These are phyloP conservation scores for Camponotus floridanus DNA, from an alignment of 1,140 invertebrate genomes.

Conservation along the genomic window DNA sequence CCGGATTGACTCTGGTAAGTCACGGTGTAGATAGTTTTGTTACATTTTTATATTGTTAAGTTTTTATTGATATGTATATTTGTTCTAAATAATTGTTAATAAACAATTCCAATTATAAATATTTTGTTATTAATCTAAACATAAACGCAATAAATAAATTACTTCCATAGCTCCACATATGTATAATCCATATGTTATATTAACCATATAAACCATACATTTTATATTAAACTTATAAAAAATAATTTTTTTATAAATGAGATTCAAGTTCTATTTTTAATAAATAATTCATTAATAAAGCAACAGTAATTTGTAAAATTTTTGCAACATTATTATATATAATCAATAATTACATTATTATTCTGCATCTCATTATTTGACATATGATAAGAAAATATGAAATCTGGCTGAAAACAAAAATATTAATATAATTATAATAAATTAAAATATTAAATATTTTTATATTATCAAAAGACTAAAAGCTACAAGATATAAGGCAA, in stretches of 20 bases:
- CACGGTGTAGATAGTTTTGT: slow-evolving; percentile 58
- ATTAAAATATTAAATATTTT: neutral
- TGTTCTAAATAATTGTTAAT: slow-evolving; percentile 53
- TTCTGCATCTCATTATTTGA: too few relatives aligned
- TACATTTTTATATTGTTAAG: slow-evolving; percentile 71
- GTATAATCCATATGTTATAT: neutral
- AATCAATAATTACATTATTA: neutral
- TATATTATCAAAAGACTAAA: neutral
- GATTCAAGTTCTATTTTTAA: neutral
- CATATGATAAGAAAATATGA: neutral
- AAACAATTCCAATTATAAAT: slow-evolving; percentile 24
- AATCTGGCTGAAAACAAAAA: neutral
- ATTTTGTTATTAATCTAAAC: neutral
- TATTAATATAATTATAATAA: neutral
- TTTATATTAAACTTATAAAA: neutral
- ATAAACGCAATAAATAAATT: neutral
- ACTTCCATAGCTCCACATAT: neutral
- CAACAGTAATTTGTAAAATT: neutral
- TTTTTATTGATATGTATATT: slow-evolving; percentile 53
- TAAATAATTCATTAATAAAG: neutral
- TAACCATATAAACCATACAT: neutral
- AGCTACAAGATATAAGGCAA: too few relatives aligned
- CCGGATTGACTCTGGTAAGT: neutral
- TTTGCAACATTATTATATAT: neutral
- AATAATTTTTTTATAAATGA: slow-evolving; percentile 2